Conservation (phyloP, 2,113 vertebrate genomes). For the Macquaria australasica region DNA sequence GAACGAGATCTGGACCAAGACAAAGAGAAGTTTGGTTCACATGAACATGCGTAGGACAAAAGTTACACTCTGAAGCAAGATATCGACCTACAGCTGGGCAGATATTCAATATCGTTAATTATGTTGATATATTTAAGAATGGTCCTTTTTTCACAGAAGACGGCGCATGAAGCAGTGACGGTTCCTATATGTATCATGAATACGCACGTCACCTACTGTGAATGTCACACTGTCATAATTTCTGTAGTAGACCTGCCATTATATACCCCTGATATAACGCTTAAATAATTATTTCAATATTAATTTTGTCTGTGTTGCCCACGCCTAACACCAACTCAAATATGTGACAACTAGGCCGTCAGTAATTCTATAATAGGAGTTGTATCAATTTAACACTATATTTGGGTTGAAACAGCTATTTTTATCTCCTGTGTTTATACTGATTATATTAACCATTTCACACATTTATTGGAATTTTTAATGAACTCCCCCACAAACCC, state of each 20-base stretch:
- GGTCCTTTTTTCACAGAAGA: too few relatives aligned
- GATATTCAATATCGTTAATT: neutral
- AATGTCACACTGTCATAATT: too few relatives aligned
- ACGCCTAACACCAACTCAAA: neutral
- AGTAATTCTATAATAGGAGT: neutral
- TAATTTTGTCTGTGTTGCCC: neutral
- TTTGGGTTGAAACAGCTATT: neutral
- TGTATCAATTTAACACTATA: neutral
- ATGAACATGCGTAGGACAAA: neutral
- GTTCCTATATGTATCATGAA: too few relatives aligned
- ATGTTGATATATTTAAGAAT: too few relatives aligned
- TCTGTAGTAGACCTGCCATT: too few relatives aligned
- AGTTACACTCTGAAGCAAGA: neutral
- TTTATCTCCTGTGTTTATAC: neutral
- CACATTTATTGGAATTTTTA: neutral
- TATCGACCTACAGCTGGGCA: neutral
- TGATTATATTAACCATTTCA: neutral
- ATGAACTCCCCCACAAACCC: neutral
- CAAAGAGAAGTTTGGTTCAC: neutral
- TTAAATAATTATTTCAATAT: neutral
- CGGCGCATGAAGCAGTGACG: too few relatives aligned
- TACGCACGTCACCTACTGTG: too few relatives aligned
- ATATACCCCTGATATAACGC: neutral
- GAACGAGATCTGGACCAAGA: conserved; percentile 90
- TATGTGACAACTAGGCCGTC: neutral